Conservation (phyloP, 2,797 vertebrate genomes). For the Acropternis orthonyx region DNA sequence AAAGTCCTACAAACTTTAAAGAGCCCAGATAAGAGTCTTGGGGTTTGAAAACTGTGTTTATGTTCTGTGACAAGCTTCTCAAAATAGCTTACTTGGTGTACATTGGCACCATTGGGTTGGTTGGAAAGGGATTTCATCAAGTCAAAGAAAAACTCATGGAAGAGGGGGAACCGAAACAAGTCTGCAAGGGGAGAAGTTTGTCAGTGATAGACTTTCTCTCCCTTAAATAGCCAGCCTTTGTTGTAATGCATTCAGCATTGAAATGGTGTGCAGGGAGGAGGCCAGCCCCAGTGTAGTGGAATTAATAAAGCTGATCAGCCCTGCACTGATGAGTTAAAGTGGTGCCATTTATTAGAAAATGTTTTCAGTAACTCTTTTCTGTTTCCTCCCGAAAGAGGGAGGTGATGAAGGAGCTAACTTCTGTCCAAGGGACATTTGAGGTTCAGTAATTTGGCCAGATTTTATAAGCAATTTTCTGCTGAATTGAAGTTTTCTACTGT, state of each 20-base stretch:
- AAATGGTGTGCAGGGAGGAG: not conserved
- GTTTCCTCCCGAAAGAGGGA: not conserved
- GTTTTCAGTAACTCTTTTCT: not conserved
- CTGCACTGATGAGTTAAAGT: not conserved
- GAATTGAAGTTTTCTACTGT: not conserved
- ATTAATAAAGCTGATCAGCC: not conserved
- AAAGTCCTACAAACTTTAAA: not conserved
- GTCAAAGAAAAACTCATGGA: fast-evolving
- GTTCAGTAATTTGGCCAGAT: not conserved
- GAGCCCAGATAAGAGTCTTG: not conserved
- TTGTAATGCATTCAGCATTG: not conserved
- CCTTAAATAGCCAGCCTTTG: not conserved
- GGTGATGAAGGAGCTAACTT: not conserved
- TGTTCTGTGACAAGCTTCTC: not conserved
- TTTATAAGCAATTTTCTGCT: not conserved
- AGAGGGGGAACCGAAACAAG: not conserved
- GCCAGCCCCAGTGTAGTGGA: not conserved
- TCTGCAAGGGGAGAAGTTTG: not conserved
- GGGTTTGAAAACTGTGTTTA: not conserved
- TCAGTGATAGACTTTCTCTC: not conserved
- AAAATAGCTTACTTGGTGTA: not conserved
- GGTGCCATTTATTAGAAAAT: not conserved
- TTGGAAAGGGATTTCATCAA: not conserved
- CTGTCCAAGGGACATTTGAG: not conserved
- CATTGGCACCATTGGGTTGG: not conserved